Evolutionary conservation across 2,113 vertebrate species (phyloP).

Genomic region (Myotis yumanensis): DNA sequence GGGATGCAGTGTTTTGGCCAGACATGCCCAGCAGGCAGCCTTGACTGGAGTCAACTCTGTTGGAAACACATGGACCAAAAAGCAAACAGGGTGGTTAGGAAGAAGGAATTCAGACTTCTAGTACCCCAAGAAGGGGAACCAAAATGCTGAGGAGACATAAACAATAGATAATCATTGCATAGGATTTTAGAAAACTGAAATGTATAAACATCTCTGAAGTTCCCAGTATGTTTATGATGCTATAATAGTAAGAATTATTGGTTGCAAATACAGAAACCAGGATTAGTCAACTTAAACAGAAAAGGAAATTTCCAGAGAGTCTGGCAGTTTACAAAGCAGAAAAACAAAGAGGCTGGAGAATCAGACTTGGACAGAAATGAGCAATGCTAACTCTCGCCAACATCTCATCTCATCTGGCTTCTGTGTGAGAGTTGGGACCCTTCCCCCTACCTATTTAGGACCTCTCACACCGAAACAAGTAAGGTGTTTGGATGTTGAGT

Average conservation of each 20-base stretch:
- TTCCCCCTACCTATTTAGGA: background rate
- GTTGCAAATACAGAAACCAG: background rate
- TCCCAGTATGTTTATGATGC: background rate
- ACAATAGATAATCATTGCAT: background rate
- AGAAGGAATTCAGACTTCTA: background rate
- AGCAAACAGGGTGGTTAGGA: background rate
- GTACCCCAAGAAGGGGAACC: background rate
- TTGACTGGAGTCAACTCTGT: background rate
- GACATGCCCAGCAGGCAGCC: background rate
- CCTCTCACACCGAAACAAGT: background rate
- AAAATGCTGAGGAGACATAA: background rate
- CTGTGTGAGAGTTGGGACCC: background rate
- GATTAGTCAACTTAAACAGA: constrained; percentile 19
- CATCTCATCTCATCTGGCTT: background rate
- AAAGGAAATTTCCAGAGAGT: background rate
- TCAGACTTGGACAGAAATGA: background rate
- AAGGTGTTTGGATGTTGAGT: background rate
- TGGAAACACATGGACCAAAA: background rate
- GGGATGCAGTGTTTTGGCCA: background rate
- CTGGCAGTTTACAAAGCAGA: background rate
- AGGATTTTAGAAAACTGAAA: background rate
- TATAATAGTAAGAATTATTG: background rate
- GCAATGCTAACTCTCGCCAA: background rate
- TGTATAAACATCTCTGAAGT: background rate
- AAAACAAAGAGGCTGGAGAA: background rate